Evolutionary conservation across 2,888 invertebrate genomes (phyloP).

Genomic region (Mallateleia sp.): DNA sequence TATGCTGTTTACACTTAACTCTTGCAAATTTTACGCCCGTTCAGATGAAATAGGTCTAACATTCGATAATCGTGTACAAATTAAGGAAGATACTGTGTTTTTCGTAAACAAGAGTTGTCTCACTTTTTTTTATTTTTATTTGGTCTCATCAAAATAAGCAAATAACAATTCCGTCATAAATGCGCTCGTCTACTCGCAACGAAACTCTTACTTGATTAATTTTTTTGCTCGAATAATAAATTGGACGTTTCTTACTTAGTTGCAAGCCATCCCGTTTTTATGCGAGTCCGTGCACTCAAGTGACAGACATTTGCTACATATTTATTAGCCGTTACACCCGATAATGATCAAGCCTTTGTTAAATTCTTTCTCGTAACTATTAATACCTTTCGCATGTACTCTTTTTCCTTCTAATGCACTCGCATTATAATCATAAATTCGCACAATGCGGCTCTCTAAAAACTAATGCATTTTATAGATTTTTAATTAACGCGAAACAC

Average conservation of each 20-base stretch:
- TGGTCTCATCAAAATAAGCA: background rate
- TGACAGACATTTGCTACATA: conserved; percentile 56
- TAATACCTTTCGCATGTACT: conserved; percentile 26
- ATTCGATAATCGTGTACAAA: no score
- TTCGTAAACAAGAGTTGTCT: no score
- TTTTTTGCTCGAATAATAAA: conserved; percentile 29
- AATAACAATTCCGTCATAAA: background rate
- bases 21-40: conserved; percentile 26
- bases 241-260: conserved; percentile 16
- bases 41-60: conserved; percentile 41
- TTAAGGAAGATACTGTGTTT: no score
- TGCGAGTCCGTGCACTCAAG: conserved; percentile 24
- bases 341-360: conserved; percentile 59
- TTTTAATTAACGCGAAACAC: conserved; percentile 18
- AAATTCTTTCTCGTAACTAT: conserved; percentile 44
- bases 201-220: conserved; percentile 44
- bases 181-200: background rate
- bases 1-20: conserved; percentile 40
- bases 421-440: conserved; percentile 40
- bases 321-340: conserved; percentile 56
- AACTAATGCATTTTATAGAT: conserved; percentile 43
- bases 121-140: background rate
- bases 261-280: conserved; percentile 26
- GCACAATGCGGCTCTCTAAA: conserved; percentile 32
- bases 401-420: conserved; percentile 32